These are phyloP conservation scores for Drosophila nasuta DNA, from an alignment of 1,140 invertebrate genomes.

Conservation along the genomic window DNA sequence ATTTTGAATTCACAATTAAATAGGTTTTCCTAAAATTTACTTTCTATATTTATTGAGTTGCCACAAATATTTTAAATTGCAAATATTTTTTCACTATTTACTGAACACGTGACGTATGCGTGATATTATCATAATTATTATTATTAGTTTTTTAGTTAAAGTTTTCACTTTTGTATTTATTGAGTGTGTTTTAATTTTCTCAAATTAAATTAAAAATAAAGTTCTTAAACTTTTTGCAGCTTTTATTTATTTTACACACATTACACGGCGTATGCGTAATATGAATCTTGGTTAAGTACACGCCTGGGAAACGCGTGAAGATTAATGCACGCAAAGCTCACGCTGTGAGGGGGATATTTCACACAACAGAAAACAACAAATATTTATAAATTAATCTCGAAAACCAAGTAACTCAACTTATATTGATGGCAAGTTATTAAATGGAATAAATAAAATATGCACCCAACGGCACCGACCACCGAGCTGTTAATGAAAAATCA, in stretches of 20 bases:
- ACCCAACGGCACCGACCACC: slow-evolving; percentile 33
- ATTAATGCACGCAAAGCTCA: slow-evolving; percentile 55
- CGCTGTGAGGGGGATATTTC: slow-evolving; percentile 21
- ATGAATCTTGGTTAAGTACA: slow-evolving; percentile 36
- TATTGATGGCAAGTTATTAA: slow-evolving; percentile 72
- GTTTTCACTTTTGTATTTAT: neutral
- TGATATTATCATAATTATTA: neutral
- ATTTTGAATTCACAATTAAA: neutral
- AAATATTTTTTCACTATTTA: neutral
- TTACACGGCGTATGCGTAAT: slow-evolving; percentile 50
- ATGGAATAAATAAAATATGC: slow-evolving; percentile 49
- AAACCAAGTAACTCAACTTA: slow-evolving; percentile 26
- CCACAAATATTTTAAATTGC: neutral
- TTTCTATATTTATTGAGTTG: neutral
- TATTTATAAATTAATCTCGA: slow-evolving; percentile 53
- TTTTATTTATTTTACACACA: slow-evolving; percentile 5
- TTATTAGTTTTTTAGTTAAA: neutral
- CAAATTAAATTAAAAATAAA: neutral
- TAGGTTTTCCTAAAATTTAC: neutral
- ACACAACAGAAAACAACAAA: slow-evolving; percentile 6
- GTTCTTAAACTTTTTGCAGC: neutral
- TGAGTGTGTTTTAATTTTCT: neutral
- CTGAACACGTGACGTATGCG: neutral
- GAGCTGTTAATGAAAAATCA: slow-evolving; percentile 73
- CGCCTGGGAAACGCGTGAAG: slow-evolving; percentile 45